Conservation (phyloP, 2,113 vertebrate species). For the Sceloporus undulatus region DNA sequence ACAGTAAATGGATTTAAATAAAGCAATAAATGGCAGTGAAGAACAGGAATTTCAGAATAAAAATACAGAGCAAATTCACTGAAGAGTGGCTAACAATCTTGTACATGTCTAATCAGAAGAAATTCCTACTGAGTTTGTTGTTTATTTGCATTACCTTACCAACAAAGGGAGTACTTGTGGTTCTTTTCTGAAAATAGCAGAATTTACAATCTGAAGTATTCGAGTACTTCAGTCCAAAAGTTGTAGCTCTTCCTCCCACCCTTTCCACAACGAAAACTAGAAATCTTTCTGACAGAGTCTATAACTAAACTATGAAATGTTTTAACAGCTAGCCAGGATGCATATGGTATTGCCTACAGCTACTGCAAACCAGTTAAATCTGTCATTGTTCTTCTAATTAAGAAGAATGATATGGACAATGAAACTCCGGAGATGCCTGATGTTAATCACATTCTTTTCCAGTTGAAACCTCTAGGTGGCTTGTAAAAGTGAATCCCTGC, state of each 20-base stretch:
- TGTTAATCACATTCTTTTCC: not conserved
- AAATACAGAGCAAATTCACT: not conserved
- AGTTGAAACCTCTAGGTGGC: constrained; percentile 1
- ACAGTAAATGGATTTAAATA: not conserved
- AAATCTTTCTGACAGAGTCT: not conserved
- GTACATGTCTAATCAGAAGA: not conserved
- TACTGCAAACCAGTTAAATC: constrained; percentile 1
- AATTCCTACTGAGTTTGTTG: not conserved
- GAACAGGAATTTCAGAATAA: not conserved
- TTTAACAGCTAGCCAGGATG: not conserved
- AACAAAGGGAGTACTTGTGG: not conserved
- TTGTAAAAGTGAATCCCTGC: not conserved
- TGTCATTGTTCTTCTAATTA: not conserved
- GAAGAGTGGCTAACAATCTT: not conserved
- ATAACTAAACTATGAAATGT: not conserved
- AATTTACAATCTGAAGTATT: no score
- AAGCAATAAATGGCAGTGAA: constrained; percentile 14
- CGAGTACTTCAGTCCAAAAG: not conserved
- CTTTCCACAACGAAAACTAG: not conserved
- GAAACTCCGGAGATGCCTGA: not conserved
- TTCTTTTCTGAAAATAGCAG: not conserved
- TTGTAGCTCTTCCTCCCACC: not conserved
- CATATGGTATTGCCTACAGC: not conserved
- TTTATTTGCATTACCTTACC: not conserved
- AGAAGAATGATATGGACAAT: not conserved